Evolutionary conservation across 1,140 invertebrate genomes (phyloP).

Genomic region (Oppia nitens): DNA sequence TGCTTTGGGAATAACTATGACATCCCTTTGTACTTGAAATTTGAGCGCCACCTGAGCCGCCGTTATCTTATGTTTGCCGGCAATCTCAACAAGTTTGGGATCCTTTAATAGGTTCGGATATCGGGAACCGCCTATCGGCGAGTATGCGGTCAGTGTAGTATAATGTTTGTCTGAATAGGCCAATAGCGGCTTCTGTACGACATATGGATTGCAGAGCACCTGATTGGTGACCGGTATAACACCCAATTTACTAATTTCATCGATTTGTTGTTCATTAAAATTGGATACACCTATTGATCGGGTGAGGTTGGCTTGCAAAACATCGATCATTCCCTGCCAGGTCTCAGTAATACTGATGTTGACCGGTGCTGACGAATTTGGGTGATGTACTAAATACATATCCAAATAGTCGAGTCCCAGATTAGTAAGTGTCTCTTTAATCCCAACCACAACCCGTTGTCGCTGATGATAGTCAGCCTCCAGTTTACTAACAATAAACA

Average conservation of each 20-base stretch:
- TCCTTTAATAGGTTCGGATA: too few relatives aligned
- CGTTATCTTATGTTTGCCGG: too few relatives aligned
- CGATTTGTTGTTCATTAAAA: too few relatives aligned
- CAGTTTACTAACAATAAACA: constrained; percentile 48
- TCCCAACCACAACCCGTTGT: constrained; percentile 38
- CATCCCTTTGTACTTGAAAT: too few relatives aligned
- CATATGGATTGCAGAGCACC: constrained; percentile 69
- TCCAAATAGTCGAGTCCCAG: constrained; percentile 28
- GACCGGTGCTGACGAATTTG: too few relatives aligned
- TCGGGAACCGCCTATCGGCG: constrained; percentile 39
- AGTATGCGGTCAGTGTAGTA: constrained; percentile 57
- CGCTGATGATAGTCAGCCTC: constrained; percentile 46
- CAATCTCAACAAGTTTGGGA: too few relatives aligned
- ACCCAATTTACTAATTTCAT: too few relatives aligned
- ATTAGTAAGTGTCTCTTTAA: constrained; percentile 43
- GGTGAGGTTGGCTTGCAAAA: constrained; percentile 26
- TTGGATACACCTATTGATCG: too few relatives aligned
- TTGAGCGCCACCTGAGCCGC: too few relatives aligned
- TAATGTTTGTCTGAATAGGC: constrained; percentile 46
- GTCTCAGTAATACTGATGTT: constrained; percentile 17
- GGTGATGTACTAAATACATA: constrained; percentile 21
- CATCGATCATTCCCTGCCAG: constrained; percentile 17
- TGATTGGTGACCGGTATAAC: too few relatives aligned
- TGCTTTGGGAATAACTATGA: too few relatives aligned
- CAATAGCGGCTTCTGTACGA: constrained; percentile 54